These are phyloP conservation scores for Creontiades dilutus DNA, from an alignment of 2,888 invertebrate species.

Conservation along the genomic window DNA sequence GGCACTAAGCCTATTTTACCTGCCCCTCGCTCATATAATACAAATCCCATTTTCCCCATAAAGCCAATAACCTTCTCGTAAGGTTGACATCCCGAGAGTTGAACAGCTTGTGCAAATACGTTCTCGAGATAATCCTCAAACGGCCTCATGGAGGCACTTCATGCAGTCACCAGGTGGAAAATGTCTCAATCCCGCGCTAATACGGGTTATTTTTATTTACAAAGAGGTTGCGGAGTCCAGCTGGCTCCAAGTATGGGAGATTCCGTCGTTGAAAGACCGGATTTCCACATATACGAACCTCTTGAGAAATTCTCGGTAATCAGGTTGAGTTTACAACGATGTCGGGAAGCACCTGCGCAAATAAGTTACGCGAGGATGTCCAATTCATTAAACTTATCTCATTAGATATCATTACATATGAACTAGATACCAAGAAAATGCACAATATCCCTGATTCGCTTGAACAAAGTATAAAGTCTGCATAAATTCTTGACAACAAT, in stretches of 20 bases:
- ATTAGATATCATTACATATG: no score
- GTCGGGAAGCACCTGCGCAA: neutral
- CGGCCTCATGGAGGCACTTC: neutral
- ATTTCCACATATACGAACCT: neutral
- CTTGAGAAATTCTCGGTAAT: neutral
- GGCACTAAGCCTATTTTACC: slow-evolving; percentile 65
- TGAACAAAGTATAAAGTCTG: no score
- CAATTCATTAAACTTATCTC: no score
- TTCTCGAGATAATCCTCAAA: slow-evolving; percentile 34
- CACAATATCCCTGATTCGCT: no score
- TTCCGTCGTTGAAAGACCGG: neutral
- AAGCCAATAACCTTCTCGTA: neutral
- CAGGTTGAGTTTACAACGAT: neutral
- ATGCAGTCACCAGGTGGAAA: neutral
- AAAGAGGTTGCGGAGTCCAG: neutral
- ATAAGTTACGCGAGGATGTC: neutral
- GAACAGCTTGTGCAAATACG: slow-evolving; percentile 41
- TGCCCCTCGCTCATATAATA: slow-evolving; percentile 46
- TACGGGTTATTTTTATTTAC: slow-evolving; percentile 4
- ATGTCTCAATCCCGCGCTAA: slow-evolving; percentile 3
- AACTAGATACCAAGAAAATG: no score
- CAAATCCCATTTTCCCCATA: slow-evolving; percentile 55
- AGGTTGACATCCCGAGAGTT: neutral
- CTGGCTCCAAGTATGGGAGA: neutral
- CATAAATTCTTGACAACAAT: no score